These are phyloP conservation scores for Fundulus diaphanus DNA, from an alignment of 2,797 vertebrate genomes.

Conservation along the genomic window DNA sequence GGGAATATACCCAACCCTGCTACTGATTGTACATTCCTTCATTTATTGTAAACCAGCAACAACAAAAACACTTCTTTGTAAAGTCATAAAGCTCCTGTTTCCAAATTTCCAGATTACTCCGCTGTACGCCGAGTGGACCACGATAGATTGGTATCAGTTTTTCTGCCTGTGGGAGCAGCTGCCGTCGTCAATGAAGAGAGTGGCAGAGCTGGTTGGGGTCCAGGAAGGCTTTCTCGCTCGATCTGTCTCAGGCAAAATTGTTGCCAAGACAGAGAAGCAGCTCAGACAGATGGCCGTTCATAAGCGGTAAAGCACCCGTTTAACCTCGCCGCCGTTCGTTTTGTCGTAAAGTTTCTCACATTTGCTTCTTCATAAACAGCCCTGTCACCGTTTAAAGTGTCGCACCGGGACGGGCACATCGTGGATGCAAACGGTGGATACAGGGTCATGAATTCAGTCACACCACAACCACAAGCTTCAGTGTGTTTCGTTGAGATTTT, in stretches of 20 bases:
- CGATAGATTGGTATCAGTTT: conserved; percentile 98
- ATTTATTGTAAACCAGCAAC: conserved; percentile 1
- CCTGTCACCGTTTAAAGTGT: not conserved
- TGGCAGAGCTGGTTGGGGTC: conserved; percentile 95
- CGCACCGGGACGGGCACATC: no score
- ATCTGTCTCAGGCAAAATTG: conserved; percentile 90
- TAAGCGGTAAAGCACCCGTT: conserved; percentile 84
- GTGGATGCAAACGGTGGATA: no score
- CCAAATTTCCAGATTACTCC: conserved; percentile 88
- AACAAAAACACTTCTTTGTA: not conserved
- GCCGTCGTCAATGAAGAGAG: conserved; percentile 92
- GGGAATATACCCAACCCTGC: not conserved
- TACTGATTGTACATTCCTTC: not conserved
- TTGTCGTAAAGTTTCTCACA: no score
- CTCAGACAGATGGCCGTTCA: conserved; percentile 94
- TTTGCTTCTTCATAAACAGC: not conserved
- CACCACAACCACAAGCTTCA: no score
- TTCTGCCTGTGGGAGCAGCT: conserved; percentile 97
- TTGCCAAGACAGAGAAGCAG: conserved; percentile 93
- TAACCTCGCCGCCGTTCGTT: not conserved
- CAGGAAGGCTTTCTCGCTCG: conserved; percentile 95
- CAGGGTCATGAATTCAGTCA: no score
- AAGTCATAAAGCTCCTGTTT: not conserved
- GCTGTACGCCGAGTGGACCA: conserved; percentile 92
- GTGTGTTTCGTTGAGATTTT: no score